Percentiles rank a stretch among this genome's conserved stretches.
phyloP scores from a whole-genome alignment of 2,113 vertebrate genomes.

The Aspidoscelis tigris region DNA sequence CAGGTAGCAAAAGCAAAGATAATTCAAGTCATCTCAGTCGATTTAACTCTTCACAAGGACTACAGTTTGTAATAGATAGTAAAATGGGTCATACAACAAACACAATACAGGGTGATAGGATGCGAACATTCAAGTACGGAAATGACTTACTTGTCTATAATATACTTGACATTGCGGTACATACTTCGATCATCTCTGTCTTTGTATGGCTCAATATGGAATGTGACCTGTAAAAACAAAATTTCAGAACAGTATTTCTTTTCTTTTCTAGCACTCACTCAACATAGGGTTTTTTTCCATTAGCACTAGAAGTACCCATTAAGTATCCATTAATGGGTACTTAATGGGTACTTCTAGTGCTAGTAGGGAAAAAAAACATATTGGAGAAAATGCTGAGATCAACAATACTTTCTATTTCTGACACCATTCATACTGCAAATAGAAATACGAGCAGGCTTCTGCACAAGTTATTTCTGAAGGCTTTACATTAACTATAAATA shows the following conservation, averaged over 20 bases:
- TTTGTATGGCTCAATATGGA: slow-evolving; percentile 96
- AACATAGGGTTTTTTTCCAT: too few relatives aligned
- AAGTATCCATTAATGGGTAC: too few relatives aligned
- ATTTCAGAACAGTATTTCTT: neutral
- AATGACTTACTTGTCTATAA: slow-evolving; percentile 90
- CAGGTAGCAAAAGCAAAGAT: neutral
- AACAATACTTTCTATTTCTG: neutral
- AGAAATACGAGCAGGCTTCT: neutral
- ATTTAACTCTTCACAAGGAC: neutral
- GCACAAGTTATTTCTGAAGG: neutral
- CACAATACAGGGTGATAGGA: neutral
- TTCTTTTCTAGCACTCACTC: neutral
- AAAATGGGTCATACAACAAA: neutral
- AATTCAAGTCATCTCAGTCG: neutral
- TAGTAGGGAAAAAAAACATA: too few relatives aligned
- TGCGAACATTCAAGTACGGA: slow-evolving; percentile 1
- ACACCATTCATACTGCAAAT: neutral
- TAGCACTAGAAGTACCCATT: too few relatives aligned
- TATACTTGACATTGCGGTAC: slow-evolving; percentile 90
- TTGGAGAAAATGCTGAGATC: neutral
- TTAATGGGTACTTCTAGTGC: too few relatives aligned
- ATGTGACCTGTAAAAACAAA: slow-evolving; percentile 82
- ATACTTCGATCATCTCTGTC: slow-evolving; percentile 91
- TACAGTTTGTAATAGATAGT: neutral
- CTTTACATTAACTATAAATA: neutral